Conservation (phyloP, 1,140 invertebrate genomes). For the Linepithema humile region DNA sequence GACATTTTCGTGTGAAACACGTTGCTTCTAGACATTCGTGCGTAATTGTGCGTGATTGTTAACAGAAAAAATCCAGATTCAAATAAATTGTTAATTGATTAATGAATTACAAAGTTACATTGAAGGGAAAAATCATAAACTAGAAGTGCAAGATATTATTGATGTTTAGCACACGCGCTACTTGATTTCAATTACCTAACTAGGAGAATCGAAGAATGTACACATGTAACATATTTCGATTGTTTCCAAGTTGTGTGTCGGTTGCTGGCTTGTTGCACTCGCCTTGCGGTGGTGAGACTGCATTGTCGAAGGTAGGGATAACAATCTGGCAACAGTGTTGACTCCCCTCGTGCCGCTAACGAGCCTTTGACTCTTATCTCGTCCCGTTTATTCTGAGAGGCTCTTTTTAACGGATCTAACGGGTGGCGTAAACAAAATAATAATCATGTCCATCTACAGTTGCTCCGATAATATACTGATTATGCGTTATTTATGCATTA, state of each 20-base stretch:
- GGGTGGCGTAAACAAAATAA: slow-evolving; percentile 64
- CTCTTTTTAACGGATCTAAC: slow-evolving; percentile 74
- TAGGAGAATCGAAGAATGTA: neutral
- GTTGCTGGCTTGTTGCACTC: slow-evolving; percentile 44
- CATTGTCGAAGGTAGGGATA: slow-evolving; percentile 68
- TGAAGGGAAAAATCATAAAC: too few species aligned
- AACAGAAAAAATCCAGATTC: too few species aligned
- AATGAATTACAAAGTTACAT: too few species aligned
- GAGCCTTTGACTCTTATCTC: slow-evolving; percentile 79
- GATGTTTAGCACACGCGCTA: too few species aligned
- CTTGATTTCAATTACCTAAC: slow-evolving; percentile 40
- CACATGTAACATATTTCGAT: slow-evolving; percentile 7
- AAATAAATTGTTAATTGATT: too few species aligned
- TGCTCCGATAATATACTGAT: slow-evolving; percentile 24
- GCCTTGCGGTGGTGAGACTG: slow-evolving; percentile 16
- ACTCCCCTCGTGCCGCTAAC: slow-evolving; percentile 79
- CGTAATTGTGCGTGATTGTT: too few species aligned
- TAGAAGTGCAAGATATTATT: too few species aligned
- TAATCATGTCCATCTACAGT: neutral
- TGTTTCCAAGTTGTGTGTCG: slow-evolving; percentile 36
- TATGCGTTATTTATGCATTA: neutral
- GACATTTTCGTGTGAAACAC: too few species aligned
- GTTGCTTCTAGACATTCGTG: too few species aligned
- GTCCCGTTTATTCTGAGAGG: slow-evolving; percentile 68
- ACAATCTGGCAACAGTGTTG: slow-evolving; percentile 81